phyloP scores from a whole-genome alignment of 2,797 vertebrate species.

The Schizopygopsis pylzovi region DNA sequence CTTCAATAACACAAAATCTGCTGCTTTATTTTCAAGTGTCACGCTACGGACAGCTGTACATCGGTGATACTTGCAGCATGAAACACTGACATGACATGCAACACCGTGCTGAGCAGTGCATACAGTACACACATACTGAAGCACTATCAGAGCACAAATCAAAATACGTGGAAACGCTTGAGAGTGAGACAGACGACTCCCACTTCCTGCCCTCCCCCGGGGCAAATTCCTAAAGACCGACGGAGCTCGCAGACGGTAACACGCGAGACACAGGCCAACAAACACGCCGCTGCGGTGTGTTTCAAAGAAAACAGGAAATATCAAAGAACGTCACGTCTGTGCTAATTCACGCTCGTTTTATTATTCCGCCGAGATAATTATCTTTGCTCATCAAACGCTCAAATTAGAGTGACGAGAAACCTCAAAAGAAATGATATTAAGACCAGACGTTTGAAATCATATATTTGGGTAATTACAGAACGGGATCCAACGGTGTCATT shows the following conservation, averaged over 20 bases:
- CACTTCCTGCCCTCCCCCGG: constrained; percentile 58
- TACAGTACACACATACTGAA: not conserved
- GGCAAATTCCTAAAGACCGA: constrained; percentile 55
- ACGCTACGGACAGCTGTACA: constrained; percentile 7
- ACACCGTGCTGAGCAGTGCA: not conserved
- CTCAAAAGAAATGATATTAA: constrained; percentile 47
- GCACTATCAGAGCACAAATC: constrained; percentile 56
- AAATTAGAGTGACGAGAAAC: constrained; percentile 35
- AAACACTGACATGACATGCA: constrained; percentile 30
- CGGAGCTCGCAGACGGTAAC: constrained; percentile 8
- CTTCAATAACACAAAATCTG: not conserved
- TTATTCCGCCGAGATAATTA: constrained; percentile 42
- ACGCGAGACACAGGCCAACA: constrained; percentile 21
- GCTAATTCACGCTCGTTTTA: constrained; percentile 36
- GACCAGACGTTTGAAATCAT: constrained; percentile 54
- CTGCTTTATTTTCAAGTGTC: constrained; percentile 13
- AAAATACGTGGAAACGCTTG: constrained; percentile 55
- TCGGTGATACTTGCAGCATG: not conserved
- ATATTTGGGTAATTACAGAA: constrained; percentile 51
- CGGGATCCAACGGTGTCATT: constrained; percentile 32
- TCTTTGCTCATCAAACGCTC: constrained; percentile 43
- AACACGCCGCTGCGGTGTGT: constrained; percentile 8
- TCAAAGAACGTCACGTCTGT: not conserved
- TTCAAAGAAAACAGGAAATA: constrained; percentile 24
- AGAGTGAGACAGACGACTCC: constrained; percentile 51